These are phyloP conservation scores for Choloepus didactylus DNA, from an alignment of 2,797 vertebrate species.

Conservation along the genomic window DNA sequence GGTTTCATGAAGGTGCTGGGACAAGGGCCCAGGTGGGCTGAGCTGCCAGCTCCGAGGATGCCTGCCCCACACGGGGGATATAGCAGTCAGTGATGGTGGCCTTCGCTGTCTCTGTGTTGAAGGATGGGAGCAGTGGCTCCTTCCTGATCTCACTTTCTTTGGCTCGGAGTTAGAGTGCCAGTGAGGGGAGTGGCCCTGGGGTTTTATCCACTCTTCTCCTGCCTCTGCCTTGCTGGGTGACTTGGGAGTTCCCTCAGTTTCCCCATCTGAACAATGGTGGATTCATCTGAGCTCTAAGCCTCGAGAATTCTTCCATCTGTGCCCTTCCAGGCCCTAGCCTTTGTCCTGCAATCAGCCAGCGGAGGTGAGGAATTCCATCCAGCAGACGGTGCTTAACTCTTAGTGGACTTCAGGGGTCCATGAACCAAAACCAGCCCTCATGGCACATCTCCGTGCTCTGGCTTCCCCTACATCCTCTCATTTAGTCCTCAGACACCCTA, in stretches of 20 bases:
- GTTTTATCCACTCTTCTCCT: neutral
- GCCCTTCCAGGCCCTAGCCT: neutral
- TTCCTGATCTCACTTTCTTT: neutral
- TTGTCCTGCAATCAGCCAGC: rapidly evolving
- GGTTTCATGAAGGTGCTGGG: neutral
- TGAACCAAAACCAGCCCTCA: neutral
- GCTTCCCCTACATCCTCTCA: neutral
- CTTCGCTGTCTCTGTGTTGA: neutral
- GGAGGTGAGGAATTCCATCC: neutral
- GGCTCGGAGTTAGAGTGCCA: neutral
- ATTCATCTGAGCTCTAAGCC: neutral
- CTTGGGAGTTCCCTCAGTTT: neutral
- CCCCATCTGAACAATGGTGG: neutral
- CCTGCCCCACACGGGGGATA: neutral
- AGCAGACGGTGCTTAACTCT: rapidly evolving
- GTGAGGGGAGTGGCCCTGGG: neutral
- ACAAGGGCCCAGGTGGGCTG: neutral
- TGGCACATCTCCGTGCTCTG: neutral
- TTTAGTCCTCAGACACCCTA: rapidly evolving
- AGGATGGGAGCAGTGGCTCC: neutral
- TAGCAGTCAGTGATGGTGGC: neutral
- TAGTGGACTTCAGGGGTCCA: neutral
- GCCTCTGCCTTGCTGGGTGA: neutral
- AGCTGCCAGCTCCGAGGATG: neutral
- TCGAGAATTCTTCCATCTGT: neutral